Evolutionary conservation across 2,888 invertebrate genomes (phyloP), one percentile per base, ranked within the genome.

Genomic region (Oligia latruncula): DNA sequence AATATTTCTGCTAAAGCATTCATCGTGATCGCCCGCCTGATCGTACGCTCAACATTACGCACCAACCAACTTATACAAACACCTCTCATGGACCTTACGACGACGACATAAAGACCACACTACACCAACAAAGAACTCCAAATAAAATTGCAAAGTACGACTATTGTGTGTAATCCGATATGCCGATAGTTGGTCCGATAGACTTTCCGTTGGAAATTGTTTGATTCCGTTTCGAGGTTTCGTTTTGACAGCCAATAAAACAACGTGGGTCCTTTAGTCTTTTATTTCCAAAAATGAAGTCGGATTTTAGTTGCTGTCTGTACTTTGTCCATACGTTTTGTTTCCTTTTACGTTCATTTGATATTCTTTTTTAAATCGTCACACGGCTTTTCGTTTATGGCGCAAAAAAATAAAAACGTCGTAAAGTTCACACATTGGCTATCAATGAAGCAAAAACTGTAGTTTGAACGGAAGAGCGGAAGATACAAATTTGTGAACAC

Each of bases 1-100:
- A 97, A 97, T 97, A 97, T 97, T 97, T 96, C 97, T 96, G 95
- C 95, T 95, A 95, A 95, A 96, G 96, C 97, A 96, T 96, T 96
- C 97, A 96, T 96, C 95, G 96, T 95, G 96, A 96, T 96, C 96
- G 96, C 92, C 90, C 88, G 95, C 93, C 95, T 93, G 95, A 96
- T 95, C 95, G 94, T 92, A 92, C 93, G 92, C 92, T 92, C 93
- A 91, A 93, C 92, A 93, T 92, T 93, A 95, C 94, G 92, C 95
- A 93, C 90, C 88, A 87, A 84, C 93, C 91, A 93, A 92, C 91
- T 92, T 92, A 91, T 81, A 81, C 74, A 80, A 85, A 87, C 91
- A 88, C 81, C 72, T 80, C 82, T 55, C 85, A 76, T 87, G 79
- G 77, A 90, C 94, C 90, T 91, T 95, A 91, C 80, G 49, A 65